Evolutionary conservation across 2,113 vertebrate genomes (phyloP), one percentile per base, ranked within the genome.

Genomic region (Nanorana parkeri): DNA sequence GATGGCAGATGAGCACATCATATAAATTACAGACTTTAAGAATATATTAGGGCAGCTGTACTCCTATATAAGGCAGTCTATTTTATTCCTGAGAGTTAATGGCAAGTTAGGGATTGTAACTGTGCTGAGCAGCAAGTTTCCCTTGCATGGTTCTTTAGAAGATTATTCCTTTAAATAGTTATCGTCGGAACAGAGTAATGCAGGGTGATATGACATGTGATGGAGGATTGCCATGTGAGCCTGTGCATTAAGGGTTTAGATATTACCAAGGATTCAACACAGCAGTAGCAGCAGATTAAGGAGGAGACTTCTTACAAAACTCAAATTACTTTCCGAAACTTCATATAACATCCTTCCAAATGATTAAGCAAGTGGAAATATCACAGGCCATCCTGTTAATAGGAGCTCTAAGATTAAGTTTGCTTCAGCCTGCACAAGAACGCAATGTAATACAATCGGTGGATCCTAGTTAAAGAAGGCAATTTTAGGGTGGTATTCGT

Each of bases 261-360:
- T 89, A 87, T 86, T 85, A 87, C 86, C 68, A 65, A 84, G 73
- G 86, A 83, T 87, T 82, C 86, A 86, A 54, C 69, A 47, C 80
- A 75, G 78, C 78, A 71, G 78, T 72, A 81, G 56, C 16, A 74
- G 71, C 60, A 82, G 80, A 74, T 82, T 82, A 82, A 75, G 61
- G 60, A 75, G 26, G 55, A 28, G 63, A 75, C 60, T 73, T 75
- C 61, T 75, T 75, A 73, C 61, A 82, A 63, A 75, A 82, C 63
- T 56, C 72, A 67, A 75, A 75, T 82, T 75, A 65, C 61, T 82
- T 82, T 75, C 60, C 20, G 71, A 82, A n/a, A 82, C 80, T 82
- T 73, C 68, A 65, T 64, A 81, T 73, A 79, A 79, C 77, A 79
- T 73, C 60, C 79, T 73, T 82, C 61, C 69, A 75, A 67, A 74